Evolutionary conservation across 2,888 invertebrate genomes (phyloP), one percentile per base, ranked within the genome.

Genomic region (Timema cristinae): DNA sequence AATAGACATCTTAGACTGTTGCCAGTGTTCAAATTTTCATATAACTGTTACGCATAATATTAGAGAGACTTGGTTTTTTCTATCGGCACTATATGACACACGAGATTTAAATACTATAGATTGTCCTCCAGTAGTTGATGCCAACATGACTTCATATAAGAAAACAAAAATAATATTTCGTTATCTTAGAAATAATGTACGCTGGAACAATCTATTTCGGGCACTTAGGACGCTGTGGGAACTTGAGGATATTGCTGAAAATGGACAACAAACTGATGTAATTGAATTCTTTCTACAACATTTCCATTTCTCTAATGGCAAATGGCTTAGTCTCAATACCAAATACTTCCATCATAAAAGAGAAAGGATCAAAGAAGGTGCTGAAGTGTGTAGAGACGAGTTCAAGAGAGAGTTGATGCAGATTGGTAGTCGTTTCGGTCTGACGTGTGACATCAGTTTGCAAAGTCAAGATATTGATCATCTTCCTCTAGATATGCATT

Each of bases 1-100:
- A 5, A 49, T 72, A 49, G 72, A 72, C 54, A 69, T 72, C 13
- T 56, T 72, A 13, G 69, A 69, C 63, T 72, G 72, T 51, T 68
- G 72, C 15, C 66, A 63, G 11, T 54, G 63, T 54, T 54, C 54
- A 1, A 69, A 72, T 56, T 72, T 49, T 50, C 32, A 48, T 50
- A n/a, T 71, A 11, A 32, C 48, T 9, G n/a, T 67, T 16, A 11
- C 52, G 10, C 54, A 56, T 50, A 49, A 32, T 50, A 59, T 49
- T 15, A 49, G 50, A 13, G n/a, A 50, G 7, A n/a, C 49, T 9
- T 15, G 16, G 7, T 68, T 67, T 59, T 51, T 6, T 9, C 49
- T 71, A 50, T 13, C 10, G 10, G 71, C 67, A 50, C 9, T 50
- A 47, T 71, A 71, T 56, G 71, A 71, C 50, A 49, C 68, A 11